Base-by-base conservation (phyloP, 37 sponge, comb jelly and placozoan genomes). In the Ianthella basta region DNA sequence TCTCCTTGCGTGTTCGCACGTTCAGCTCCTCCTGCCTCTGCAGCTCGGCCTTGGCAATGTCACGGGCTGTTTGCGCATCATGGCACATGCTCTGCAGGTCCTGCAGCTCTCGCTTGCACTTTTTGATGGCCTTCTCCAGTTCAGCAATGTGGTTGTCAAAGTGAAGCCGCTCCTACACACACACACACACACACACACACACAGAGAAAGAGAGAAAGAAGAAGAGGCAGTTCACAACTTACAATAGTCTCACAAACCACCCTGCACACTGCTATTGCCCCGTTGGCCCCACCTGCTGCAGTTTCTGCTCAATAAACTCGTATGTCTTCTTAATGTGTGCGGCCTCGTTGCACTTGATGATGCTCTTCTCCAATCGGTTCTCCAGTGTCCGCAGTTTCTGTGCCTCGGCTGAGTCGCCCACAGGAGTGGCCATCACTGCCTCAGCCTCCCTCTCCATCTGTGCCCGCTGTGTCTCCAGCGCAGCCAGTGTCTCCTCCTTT, bases 291-390 rank as follows among this genome's bases (percentile, higher is more conserved):
- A 94, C 95, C 82, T 90, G 93, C 60, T 94, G 90, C 20, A 98
- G 68, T 56, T 88, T 96, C 60, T 96, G 84, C 1, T 96, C 73
- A 67, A 98, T 94, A 3, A 67, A 78, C 64, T 94, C 82, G 79
- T 98, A 98, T 24, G 94, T 96, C 85, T 96, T 98, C 73, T 86
- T 86, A 59, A 98, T 94, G 61, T 96, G 97, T 20, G 72, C 80
- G 32, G 97, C 91, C 88, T 98, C 99, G 65, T 86, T 92, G 61
- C 86, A 88, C 85, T 96, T 96, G 53, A 96, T 92, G 36, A 89
- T 84, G 37, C 88, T 89, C 91, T 94, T 96, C 56, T 98, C 97
- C 80, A 98, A 82, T 55, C 91, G 86, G 88, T 98, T 98, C 87
- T 98, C 99, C 81, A 98, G 80, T 67, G 86, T 86, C 63, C 91